Evolutionary conservation across 2,113 vertebrate species (phyloP).

Genomic region (Thalassoma bifasciatum): DNA sequence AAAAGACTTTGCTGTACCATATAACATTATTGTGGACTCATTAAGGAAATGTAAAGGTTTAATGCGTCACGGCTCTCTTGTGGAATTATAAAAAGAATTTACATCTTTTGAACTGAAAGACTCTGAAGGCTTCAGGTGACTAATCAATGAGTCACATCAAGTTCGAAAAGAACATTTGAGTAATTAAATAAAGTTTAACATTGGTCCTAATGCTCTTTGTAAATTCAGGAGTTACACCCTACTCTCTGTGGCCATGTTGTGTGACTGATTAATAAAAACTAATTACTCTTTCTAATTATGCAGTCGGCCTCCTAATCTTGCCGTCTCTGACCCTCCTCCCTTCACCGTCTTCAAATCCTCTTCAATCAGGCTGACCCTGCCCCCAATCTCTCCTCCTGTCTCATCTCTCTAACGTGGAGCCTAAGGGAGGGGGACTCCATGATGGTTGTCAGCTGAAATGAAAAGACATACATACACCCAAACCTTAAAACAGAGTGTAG

Average conservation of each 20-base stretch:
- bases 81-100: too few species aligned
- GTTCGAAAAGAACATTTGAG: neutral
- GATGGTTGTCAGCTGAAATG: slow-evolving; percentile 26
- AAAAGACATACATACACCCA: slow-evolving; percentile 30
- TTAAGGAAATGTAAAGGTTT: too few species aligned
- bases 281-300: slow-evolving; percentile 61
- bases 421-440: neutral
- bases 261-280: slow-evolving; percentile 58
- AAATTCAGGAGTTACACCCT: slow-evolving; percentile 26
- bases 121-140: neutral
- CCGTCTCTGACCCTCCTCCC: slow-evolving; percentile 27
- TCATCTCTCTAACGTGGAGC: neutral
- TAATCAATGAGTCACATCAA: neutral
- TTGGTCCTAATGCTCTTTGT: neutral
- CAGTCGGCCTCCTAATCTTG: slow-evolving; percentile 40
- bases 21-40: too few species aligned
- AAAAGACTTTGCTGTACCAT: too few species aligned
- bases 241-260: slow-evolving; percentile 21
- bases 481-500: slow-evolving; percentile 15
- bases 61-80: too few species aligned
- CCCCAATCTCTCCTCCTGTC: neutral
- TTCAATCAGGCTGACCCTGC: slow-evolving; percentile 16
- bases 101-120: too few species aligned
- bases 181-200: neutral
- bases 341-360: neutral